Base-by-base conservation (phyloP, 2,888 invertebrate genomes). In the Drymonia ruficornis region DNA sequence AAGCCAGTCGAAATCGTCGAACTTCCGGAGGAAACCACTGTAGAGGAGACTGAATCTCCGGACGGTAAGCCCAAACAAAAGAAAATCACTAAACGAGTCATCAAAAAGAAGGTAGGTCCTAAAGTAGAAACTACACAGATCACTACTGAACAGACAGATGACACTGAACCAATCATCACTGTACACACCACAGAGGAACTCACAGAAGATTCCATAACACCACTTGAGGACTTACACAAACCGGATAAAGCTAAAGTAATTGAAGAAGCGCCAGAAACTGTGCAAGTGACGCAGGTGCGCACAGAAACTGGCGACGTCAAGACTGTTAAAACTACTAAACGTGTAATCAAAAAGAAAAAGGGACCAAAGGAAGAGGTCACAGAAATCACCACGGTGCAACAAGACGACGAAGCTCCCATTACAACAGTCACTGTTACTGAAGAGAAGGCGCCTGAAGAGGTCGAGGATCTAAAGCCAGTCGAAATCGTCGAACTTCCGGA, bases 1-100 rank as follows among this genome's bases (percentile, higher is more conserved):
- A 67, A 74, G 48, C 57, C 65, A 0, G 67, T 36, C 62, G 63
- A 67, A 46, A 56, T 55, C 8, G 15, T 67, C 0, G 72, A 75
- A 11, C 52, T 78, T 0, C 76, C 80, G 0, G 80, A 78, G 29
- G 67, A 72, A 15, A 77, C 81, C 0, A 53, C 66, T 0, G 65
- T 80, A 2, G 82, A 87, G 52, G 89, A 91, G 57, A 66, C 80
- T 0, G 73, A 80, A 0, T 46, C 65, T 5, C 59, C 62, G 0
- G 67, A 72, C 46, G 72, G 74, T 65, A 73, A 70, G 61, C 76
- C 65, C 44, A 74, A 34, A 73, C 72, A 63, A 49, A 86, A 74
- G 70, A 85, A 51, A 84, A 58, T 69, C 12, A 78, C 74, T 43
- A 80, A 75, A 58, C 68, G 81, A 19, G 65, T 66, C 0, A 76